A percentile compares a stretch with the other conserved stretches of the same genome.
phyloP scores from a whole-genome alignment of 2,888 invertebrate species.

The Cosmia trapezina region DNA sequence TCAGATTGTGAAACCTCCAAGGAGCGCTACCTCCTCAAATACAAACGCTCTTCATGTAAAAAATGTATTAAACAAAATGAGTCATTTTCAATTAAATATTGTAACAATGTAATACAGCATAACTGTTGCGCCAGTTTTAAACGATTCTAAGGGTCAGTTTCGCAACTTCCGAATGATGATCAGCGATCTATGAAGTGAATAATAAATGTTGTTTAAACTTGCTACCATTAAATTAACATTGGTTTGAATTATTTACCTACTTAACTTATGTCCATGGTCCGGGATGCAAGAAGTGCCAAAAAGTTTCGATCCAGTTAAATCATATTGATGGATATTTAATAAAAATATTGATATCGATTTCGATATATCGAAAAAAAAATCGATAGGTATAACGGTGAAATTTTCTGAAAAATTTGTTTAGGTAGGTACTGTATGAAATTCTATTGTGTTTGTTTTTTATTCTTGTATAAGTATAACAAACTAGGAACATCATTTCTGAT shows the following conservation, averaged over 20 bases:
- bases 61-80: constrained; percentile 57
- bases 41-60: constrained; percentile 49
- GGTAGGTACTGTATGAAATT: too few relatives aligned
- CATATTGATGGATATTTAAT: too few relatives aligned
- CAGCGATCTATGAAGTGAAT: constrained; percentile 55
- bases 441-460: too few relatives aligned
- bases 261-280: not conserved
- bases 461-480: too few relatives aligned
- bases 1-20: constrained; percentile 79
- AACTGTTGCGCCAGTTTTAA: constrained; percentile 48
- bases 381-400: too few relatives aligned
- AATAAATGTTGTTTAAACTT: constrained; percentile 33
- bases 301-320: too few relatives aligned
- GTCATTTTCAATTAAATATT: constrained; percentile 60
- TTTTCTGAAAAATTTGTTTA: too few relatives aligned
- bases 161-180: constrained; percentile 41
- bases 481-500: too few relatives aligned
- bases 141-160: constrained; percentile 53
- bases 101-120: constrained; percentile 48
- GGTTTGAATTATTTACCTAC: constrained; percentile 4
- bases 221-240: constrained; percentile 35
- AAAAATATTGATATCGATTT: too few relatives aligned
- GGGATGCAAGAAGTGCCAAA: too few relatives aligned
- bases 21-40: constrained; percentile 57
- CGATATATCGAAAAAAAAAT: too few relatives aligned